phyloP scores from a whole-genome alignment of 2,797 vertebrate species.

The Apodemus agrarius region DNA sequence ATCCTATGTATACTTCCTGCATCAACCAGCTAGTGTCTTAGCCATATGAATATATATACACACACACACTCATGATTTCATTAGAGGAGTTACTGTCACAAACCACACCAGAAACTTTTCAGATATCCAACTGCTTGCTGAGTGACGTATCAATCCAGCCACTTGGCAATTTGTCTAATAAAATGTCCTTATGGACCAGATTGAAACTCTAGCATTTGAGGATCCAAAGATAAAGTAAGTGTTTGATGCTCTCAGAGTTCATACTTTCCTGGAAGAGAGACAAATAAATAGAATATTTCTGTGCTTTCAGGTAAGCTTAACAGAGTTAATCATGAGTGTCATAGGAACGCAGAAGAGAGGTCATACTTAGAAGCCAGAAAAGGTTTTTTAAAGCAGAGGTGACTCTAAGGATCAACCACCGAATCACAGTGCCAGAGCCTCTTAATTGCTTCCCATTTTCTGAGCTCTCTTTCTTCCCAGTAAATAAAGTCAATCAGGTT shows the following conservation, averaged over 20 bases:
- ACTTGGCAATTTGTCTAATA: not conserved
- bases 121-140: not conserved
- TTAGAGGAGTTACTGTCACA: not conserved
- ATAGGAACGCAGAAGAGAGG: not conserved
- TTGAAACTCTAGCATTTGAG: not conserved
- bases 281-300: not conserved
- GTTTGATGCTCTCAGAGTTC: not conserved
- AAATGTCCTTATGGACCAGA: not conserved
- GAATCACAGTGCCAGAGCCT: not conserved
- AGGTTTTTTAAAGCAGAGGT: slow-evolving; percentile 16
- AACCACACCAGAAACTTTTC: slow-evolving; percentile 16
- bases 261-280: slow-evolving; percentile 36
- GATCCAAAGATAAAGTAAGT: not conserved
- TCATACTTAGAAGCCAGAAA: slow-evolving; percentile 14
- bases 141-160: not conserved
- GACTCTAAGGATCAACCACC: not conserved
- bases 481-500: not conserved
- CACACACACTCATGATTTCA: not conserved
- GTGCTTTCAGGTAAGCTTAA: not conserved
- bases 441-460: not conserved
- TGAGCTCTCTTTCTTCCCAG: not conserved
- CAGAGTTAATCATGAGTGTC: not conserved
- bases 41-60: slow-evolving; percentile 17
- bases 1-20: not conserved
- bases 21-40: not conserved